Evolutionary conservation across 23 tunicate genomes (phyloP), one percentile per base, ranked within the genome.

Genomic region (Halocynthia aurantium): DNA sequence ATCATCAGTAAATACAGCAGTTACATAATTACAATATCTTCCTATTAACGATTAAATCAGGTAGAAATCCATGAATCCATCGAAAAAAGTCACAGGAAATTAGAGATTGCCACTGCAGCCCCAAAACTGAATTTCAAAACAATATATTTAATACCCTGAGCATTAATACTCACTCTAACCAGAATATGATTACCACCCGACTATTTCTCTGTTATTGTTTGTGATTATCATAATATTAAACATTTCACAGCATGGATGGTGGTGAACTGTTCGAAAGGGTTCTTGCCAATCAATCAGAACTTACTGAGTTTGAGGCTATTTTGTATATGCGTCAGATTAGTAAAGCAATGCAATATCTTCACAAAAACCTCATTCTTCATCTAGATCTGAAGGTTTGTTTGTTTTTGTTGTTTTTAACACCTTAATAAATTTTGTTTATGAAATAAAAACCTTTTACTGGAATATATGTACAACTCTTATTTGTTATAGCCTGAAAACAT

Each of bases 261-360:
- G 98, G 98, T 6, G 98, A 93, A 64, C 71, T 93, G 64, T 93
- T 93, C 76, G 94, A 93, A 81, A 76, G 98, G 51, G 88, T 93
- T 15, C 12, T 93, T 10, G 85, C 80, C 1, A 89, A 86, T 70
- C 88, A 83, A 69, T 81, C 87, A 53, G 88, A 87, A 53, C 95
- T 85, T 51, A 88, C 99, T 8, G 99, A 94, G 61, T 75, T 84
- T 7, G 99, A 94, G 57, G 95, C 94, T 2, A 76, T 88, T 52
- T 49, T 84, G 52, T 94, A 93, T 67, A 88, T 88, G 91, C 81
- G 84, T 62, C 99, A 94, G 61, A 88, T 94, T 19, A 70, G 83
- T 31, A 85, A 73, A 73, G 99, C 95, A 6, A 80, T 94, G 9
- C 89, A 85, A 61, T 94, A 94, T 88, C 83, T 94, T 0, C 99